These are phyloP conservation scores for Anarsia innoxiella DNA, from an alignment of 2,888 invertebrate genomes.

Conservation along the genomic window DNA sequence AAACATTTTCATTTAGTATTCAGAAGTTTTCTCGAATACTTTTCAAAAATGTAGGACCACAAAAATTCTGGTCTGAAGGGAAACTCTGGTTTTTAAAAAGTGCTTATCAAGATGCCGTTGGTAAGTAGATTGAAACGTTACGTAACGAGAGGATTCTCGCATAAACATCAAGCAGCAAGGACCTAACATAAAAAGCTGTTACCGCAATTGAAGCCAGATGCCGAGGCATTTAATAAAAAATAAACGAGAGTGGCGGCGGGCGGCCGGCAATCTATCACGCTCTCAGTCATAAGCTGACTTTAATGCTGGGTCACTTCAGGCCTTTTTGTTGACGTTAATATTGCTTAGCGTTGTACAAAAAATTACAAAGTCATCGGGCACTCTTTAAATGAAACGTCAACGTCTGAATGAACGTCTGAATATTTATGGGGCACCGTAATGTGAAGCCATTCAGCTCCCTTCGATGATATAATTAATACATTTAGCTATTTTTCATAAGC, in stretches of 20 bases:
- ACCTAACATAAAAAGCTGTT: conserved; percentile 47
- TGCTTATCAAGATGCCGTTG: no score
- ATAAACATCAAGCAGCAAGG: conserved; percentile 29
- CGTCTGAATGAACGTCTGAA: conserved; percentile 48
- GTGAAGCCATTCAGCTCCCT: conserved; percentile 30
- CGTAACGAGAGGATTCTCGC: conserved; percentile 27
- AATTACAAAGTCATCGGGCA: conserved; percentile 52
- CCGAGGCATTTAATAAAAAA: conserved; percentile 65
- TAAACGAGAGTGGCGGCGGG: conserved; percentile 43
- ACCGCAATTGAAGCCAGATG: conserved; percentile 64
- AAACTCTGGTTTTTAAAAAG: no score
- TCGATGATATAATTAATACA: conserved; percentile 34
- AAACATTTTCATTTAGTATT: no score
- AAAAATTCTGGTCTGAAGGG: no score
- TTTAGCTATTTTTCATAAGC: conserved; percentile 25
- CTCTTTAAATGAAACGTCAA: conserved; percentile 57
- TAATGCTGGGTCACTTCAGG: conserved; percentile 71
- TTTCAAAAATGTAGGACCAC: no score
- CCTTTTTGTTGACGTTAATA: conserved; percentile 70
- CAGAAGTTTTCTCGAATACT: no score
- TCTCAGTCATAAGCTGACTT: conserved; percentile 69
- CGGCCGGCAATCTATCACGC: conserved; percentile 66
- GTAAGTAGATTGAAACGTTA: no score
- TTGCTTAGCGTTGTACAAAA: conserved; percentile 52
- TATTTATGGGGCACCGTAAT: conserved; percentile 35